phyloP scores from a whole-genome alignment of 2,113 vertebrate genomes.

The Hylia prasina region DNA sequence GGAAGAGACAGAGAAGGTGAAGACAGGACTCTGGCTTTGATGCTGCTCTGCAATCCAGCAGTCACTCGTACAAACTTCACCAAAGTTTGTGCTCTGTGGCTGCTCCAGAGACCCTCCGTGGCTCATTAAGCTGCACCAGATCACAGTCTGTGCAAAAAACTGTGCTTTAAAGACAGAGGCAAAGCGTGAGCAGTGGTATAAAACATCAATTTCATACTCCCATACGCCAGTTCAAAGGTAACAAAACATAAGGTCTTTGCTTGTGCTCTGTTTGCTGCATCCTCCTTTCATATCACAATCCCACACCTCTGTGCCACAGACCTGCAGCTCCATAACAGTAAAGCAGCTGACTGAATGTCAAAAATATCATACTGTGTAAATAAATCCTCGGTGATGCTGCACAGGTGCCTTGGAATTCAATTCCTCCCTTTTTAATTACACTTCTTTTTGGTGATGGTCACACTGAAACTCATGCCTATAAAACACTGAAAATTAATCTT shows the following conservation, averaged over 20 bases:
- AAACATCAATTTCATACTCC: neutral
- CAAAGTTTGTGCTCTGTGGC: neutral
- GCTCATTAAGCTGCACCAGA: neutral
- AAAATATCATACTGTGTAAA: neutral
- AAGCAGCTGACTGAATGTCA: neutral
- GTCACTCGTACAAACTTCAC: neutral
- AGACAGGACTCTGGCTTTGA: neutral
- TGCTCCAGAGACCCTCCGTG: accelerated
- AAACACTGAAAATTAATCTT: neutral
- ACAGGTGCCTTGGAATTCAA: neutral
- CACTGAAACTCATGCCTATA: neutral
- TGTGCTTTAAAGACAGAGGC: neutral
- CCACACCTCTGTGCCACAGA: neutral
- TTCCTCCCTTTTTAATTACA: neutral
- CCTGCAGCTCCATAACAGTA: neutral
- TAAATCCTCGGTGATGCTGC: neutral
- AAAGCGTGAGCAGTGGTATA: neutral
- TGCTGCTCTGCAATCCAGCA: neutral
- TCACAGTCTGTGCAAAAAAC: neutral
- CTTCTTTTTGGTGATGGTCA: neutral
- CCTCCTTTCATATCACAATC: neutral
- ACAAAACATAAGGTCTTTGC: neutral
- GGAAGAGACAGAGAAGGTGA: neutral
- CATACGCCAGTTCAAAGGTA: neutral
- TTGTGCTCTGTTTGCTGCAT: neutral